phyloP scores from a whole-genome alignment of 2,113 vertebrate genomes.

The Oenanthe oenanthe region DNA sequence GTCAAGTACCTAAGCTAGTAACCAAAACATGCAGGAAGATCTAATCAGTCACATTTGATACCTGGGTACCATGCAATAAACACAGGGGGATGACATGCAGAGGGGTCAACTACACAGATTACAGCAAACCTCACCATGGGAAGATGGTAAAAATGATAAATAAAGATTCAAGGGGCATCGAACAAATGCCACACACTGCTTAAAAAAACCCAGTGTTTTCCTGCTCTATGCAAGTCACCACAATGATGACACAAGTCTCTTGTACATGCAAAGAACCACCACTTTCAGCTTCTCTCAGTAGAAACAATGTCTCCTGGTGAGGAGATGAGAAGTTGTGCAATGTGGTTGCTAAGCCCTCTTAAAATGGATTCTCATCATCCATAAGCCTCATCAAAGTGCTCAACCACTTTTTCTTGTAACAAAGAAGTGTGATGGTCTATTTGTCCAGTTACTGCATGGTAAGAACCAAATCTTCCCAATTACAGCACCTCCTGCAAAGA shows the following conservation, averaged over 20 bases:
- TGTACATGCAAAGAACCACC: background rate
- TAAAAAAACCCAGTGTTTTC: background rate
- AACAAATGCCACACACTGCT: background rate
- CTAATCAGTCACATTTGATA: background rate
- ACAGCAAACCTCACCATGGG: background rate
- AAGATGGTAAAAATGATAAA: background rate
- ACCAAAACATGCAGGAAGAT: conserved; percentile 6
- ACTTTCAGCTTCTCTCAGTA: background rate
- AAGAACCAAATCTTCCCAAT: background rate
- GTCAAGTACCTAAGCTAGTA: background rate
- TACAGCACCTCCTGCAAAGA: background rate
- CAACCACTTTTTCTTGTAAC: background rate
- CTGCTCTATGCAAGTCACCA: background rate
- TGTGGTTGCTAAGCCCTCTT: background rate
- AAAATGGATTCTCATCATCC: background rate
- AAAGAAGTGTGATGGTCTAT: background rate
- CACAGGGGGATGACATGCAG: background rate
- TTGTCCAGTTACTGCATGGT: background rate
- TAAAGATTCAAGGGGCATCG: background rate
- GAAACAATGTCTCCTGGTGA: background rate
- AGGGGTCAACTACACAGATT: background rate
- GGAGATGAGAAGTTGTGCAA: background rate
- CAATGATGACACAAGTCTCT: background rate
- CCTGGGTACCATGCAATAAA: background rate
- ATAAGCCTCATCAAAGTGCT: background rate